A percentile compares a stretch with the other conserved stretches of the same genome.
phyloP scores from a whole-genome alignment of 2,113 vertebrate genomes.

The Callorhinus ursinus region DNA sequence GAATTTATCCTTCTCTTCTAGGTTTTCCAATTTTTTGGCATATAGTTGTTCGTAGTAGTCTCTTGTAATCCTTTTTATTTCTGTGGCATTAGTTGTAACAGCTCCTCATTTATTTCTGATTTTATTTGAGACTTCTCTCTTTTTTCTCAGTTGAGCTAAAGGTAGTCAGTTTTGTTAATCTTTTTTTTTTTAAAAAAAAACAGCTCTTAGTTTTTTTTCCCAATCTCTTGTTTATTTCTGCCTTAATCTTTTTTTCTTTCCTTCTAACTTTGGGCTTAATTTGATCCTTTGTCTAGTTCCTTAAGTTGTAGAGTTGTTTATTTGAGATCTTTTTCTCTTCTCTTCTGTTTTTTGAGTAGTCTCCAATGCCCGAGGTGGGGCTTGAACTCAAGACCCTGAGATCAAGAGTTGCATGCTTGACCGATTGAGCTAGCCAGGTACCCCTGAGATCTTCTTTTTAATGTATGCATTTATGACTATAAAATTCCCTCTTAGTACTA shows the following conservation, averaged over 20 bases:
- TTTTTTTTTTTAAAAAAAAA: neutral
- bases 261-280: neutral
- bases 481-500: neutral
- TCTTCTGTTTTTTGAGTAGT: neutral
- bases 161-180: neutral
- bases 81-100: neutral
- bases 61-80: conserved; percentile 25
- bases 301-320: neutral
- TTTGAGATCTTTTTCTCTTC: neutral
- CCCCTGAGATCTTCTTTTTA: neutral
- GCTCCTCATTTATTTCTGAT: neutral
- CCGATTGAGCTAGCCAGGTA: neutral
- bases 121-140: neutral
- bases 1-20: conserved; percentile 38
- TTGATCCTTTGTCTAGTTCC: neutral
- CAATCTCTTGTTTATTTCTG: conserved; percentile 21
- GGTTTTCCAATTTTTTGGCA: neutral
- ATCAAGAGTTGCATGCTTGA: neutral
- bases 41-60: neutral
- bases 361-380: neutral
- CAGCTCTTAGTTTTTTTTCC: neutral
- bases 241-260: neutral
- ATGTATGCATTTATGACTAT: neutral
- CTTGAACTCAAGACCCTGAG: neutral
- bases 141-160: neutral